Percentiles rank a stretch among this genome's conserved stretches.
These are phyloP conservation scores for Dasypus novemcinctus DNA, from an alignment of 2,113 vertebrate species.

Conservation along the genomic window DNA sequence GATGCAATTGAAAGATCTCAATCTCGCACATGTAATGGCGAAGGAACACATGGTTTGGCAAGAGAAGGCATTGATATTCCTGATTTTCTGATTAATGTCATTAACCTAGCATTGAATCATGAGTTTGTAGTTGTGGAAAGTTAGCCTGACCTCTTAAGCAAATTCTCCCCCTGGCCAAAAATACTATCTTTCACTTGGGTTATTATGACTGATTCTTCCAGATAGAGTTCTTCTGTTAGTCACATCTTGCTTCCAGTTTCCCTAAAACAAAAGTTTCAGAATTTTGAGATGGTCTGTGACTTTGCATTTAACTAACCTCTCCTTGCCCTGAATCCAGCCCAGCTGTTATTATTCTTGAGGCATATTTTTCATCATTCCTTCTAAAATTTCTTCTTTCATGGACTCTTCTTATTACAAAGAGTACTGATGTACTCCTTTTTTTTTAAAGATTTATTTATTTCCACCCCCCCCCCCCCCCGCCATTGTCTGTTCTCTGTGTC, in stretches of 20 bases:
- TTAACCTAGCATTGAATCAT: too few species aligned
- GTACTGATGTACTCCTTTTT: too few species aligned
- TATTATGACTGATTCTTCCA: not conserved
- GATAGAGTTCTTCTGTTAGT: not conserved
- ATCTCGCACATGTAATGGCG: accelerated
- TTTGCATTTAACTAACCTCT: not conserved
- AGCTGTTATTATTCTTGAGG: not conserved
- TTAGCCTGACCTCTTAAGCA: not conserved
- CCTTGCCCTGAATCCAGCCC: accelerated
- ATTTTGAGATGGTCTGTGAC: not conserved
- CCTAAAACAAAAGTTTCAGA: not conserved
- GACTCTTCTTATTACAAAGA: not conserved
- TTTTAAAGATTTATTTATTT: too few species aligned
- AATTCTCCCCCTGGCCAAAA: not conserved
- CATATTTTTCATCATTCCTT: not conserved
- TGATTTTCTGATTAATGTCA: not conserved
- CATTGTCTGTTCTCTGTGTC: too few species aligned
- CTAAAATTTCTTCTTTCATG: not conserved
- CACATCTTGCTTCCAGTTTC: not conserved
- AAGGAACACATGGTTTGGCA: not conserved
- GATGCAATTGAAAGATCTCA: not conserved
- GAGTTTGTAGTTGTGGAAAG: not conserved
- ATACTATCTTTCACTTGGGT: not conserved
- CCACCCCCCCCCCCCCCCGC: too few species aligned
- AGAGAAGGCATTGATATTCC: not conserved